Conservation (phyloP, 1,140 invertebrate species). For the Vanessa tameamea region DNA sequence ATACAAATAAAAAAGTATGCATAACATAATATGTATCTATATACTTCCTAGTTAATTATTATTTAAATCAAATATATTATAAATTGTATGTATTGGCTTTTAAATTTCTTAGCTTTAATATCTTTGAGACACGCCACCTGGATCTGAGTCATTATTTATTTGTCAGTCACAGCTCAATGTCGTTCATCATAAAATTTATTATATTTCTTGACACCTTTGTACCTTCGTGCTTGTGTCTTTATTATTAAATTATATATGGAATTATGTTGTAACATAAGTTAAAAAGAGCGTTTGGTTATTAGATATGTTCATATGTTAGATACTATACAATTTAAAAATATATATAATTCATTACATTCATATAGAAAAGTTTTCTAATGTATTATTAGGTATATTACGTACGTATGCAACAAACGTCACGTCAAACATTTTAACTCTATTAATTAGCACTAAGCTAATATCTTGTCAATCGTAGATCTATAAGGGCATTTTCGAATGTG, state of each 20-base stretch:
- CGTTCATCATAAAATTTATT: slow-evolving; percentile 18
- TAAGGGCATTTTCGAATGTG: background rate
- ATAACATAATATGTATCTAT: no score
- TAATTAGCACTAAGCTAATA: slow-evolving; percentile 16
- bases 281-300: no score
- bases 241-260: background rate
- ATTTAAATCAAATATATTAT: no score
- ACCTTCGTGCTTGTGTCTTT: background rate
- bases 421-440: slow-evolving; percentile 3
- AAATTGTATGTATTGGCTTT: no score
- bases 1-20: no score
- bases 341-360: no score
- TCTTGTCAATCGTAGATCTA: slow-evolving; percentile 3
- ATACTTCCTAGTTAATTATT: no score
- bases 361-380: background rate
- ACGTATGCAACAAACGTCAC: background rate
- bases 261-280: no score
- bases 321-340: no score
- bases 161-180: slow-evolving; percentile 16
- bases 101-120: slow-evolving; percentile 5
- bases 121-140: slow-evolving; percentile 11
- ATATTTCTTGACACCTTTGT: background rate
- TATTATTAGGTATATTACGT: background rate
- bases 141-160: slow-evolving; percentile 18
- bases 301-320: no score